phyloP scores from a whole-genome alignment of 1,140 invertebrate genomes.

The Apocrypta bakeri region DNA sequence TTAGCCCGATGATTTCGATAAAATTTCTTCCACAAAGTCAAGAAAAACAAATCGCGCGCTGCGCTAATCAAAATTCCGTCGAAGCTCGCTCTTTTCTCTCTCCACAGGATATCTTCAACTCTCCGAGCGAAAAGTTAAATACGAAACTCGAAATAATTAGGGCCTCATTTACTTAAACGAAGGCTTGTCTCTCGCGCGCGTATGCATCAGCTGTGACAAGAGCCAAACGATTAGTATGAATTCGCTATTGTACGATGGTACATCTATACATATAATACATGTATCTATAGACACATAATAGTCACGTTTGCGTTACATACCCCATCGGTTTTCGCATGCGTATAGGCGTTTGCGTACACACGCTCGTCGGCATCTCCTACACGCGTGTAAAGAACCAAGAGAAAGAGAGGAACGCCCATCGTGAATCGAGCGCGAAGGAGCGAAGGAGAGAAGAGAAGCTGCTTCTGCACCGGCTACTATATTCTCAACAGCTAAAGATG shows the following conservation, averaged over 20 bases:
- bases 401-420: constrained; percentile 25
- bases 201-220: too few species aligned
- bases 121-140: not conserved
- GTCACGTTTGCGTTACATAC: constrained; percentile 31
- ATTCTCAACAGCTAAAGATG: not conserved
- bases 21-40: not conserved
- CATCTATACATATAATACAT: too few species aligned
- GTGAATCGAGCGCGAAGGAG: constrained; percentile 17
- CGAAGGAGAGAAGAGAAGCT: not conserved
- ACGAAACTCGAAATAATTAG: not conserved
- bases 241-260: too few species aligned
- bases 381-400: constrained; percentile 16
- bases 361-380: constrained; percentile 9
- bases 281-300: too few species aligned
- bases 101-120: not conserved
- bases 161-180: not conserved
- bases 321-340: not conserved
- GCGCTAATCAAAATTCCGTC: not conserved
- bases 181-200: too few species aligned
- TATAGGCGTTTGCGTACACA: not conserved
- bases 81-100: too few species aligned
- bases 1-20: not conserved
- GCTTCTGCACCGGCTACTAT: constrained; percentile 25
- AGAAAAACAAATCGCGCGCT: not conserved
- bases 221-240: too few species aligned